Conservation (phyloP, 2,888 invertebrate genomes). For the Conistra vaccinii region DNA sequence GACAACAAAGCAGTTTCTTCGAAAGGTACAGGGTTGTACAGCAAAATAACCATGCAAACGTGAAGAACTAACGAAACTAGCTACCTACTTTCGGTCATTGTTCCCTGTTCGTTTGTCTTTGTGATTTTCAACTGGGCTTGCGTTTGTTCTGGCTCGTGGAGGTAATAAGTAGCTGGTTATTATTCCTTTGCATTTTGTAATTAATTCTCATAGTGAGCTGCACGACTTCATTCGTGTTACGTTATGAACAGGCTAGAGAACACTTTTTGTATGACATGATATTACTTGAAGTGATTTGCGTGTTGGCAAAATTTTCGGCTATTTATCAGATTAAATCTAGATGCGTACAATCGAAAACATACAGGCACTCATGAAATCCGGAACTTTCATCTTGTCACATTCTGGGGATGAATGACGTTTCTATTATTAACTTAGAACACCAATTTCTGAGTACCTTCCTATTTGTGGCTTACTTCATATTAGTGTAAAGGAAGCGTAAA, state of each 20-base stretch:
- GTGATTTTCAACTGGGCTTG: slow-evolving; percentile 73
- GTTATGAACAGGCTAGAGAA: slow-evolving; percentile 11
- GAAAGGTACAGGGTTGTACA: slow-evolving; percentile 64
- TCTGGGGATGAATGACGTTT: slow-evolving; percentile 27
- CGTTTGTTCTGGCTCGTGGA: slow-evolving; percentile 67
- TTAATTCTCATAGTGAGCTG: slow-evolving; percentile 42
- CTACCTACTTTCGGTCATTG: slow-evolving; percentile 72
- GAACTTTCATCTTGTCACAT: background rate
- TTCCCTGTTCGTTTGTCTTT: slow-evolving; percentile 74
- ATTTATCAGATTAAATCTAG: background rate
- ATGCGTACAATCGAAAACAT: background rate
- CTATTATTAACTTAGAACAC: slow-evolving; percentile 7
- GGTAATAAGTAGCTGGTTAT: slow-evolving; percentile 62
- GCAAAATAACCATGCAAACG: slow-evolving; percentile 61
- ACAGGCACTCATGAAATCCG: background rate
- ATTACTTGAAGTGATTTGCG: background rate
- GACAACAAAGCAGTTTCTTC: slow-evolving; percentile 61
- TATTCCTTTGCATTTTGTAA: slow-evolving; percentile 60
- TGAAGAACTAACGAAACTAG: slow-evolving; percentile 68
- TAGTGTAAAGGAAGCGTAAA: background rate
- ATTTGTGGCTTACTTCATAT: background rate
- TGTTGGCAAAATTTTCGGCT: background rate
- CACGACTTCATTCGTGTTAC: slow-evolving; percentile 5
- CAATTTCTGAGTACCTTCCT: background rate
- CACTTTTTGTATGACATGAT: background rate